These are phyloP conservation scores for Priocnemis perturbator DNA, from an alignment of 2,888 invertebrate species.

Conservation along the genomic window DNA sequence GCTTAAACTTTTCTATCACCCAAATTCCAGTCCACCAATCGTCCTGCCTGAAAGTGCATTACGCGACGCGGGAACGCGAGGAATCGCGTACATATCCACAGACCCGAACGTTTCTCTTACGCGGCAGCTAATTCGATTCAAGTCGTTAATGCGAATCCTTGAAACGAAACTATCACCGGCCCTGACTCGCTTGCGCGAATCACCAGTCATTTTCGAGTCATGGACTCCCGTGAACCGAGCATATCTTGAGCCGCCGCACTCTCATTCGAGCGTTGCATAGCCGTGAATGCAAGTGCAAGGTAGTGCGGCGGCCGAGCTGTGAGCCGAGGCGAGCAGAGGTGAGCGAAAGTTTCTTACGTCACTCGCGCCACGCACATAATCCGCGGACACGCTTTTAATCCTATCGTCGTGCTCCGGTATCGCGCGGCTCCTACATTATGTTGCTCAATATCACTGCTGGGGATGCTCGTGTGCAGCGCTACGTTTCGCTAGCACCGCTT, in stretches of 20 bases:
- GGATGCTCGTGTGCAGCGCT: too few relatives aligned
- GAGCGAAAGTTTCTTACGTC: slow-evolving; percentile 70
- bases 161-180: slow-evolving; percentile 36
- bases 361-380: slow-evolving; percentile 42
- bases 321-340: slow-evolving; percentile 44
- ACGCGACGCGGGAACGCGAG: too few relatives aligned
- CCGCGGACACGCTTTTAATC: slow-evolving; percentile 8
- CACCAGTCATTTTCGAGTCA: slow-evolving; percentile 33
- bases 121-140: too few relatives aligned
- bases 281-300: slow-evolving; percentile 67
- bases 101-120: too few relatives aligned
- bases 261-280: slow-evolving; percentile 45
- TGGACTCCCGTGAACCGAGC: slow-evolving; percentile 40
- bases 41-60: too few relatives aligned
- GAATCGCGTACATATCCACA: too few relatives aligned
- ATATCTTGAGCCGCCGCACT: slow-evolving; percentile 39
- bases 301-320: slow-evolving; percentile 43
- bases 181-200: slow-evolving; percentile 51
- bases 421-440: too few relatives aligned
- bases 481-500: too few relatives aligned
- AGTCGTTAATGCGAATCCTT: slow-evolving; percentile 31
- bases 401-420: background rate
- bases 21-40: too few relatives aligned
- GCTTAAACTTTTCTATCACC: too few relatives aligned
- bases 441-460: too few relatives aligned